Conservation (phyloP, 2,797 vertebrate species). For the Pelochelys cantorii region DNA sequence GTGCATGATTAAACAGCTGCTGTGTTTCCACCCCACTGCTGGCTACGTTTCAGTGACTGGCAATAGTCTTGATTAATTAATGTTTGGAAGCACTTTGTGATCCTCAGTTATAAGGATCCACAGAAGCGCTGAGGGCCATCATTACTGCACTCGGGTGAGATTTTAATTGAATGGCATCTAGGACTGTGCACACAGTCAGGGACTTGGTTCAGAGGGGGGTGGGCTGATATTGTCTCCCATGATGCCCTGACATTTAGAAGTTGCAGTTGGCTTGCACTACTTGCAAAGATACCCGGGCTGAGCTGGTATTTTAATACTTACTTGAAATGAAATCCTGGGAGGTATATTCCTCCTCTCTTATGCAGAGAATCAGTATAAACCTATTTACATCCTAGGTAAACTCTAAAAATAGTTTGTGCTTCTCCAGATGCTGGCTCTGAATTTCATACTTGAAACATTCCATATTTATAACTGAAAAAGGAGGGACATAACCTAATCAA, state of each 20-base stretch:
- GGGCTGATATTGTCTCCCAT: not conserved
- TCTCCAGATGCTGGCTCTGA: not conserved
- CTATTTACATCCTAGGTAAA: not conserved
- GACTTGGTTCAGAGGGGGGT: not conserved
- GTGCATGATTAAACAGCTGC: conserved; percentile 2
- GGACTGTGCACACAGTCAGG: not conserved
- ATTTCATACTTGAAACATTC: not conserved
- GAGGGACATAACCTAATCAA: not conserved
- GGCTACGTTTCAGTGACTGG: conserved; percentile 16
- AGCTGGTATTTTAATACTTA: not conserved
- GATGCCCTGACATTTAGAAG: not conserved
- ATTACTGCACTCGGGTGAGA: not conserved
- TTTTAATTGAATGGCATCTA: not conserved
- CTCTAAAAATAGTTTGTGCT: not conserved
- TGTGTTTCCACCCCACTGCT: conserved; percentile 25
- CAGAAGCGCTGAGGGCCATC: conserved; percentile 1
- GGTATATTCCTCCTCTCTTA: not conserved
- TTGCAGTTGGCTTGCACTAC: not conserved
- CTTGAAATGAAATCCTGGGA: not conserved
- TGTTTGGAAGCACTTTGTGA: not conserved
- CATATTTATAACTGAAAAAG: no score
- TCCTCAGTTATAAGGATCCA: conserved; percentile 36
- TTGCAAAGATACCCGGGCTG: not conserved
- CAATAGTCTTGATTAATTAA: not conserved
- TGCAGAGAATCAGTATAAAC: not conserved